phyloP scores from a whole-genome alignment of 53 echinoderm and acorn worm genomes.

The Temnopleurus reevesii region DNA sequence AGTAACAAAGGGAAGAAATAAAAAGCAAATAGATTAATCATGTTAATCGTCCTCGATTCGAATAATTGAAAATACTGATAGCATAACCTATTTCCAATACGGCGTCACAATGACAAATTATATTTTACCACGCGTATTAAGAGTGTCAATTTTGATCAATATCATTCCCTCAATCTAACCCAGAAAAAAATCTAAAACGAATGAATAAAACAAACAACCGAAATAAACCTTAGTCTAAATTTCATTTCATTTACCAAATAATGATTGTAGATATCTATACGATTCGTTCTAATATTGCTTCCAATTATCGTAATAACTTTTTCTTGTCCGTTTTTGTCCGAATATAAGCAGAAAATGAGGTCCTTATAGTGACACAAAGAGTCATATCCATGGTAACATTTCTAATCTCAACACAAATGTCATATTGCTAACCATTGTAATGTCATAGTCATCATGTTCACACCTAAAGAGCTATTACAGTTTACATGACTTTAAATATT shows the following conservation, averaged over 20 bases:
- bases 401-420: background rate
- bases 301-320: background rate
- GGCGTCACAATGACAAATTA: too few relatives aligned
- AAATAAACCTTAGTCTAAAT: background rate
- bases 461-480: background rate
- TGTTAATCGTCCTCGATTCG: too few relatives aligned
- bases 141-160: too few relatives aligned
- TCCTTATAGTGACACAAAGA: background rate
- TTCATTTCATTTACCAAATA: background rate
- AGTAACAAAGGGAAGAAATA: too few relatives aligned
- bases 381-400: background rate
- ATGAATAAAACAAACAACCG: background rate
- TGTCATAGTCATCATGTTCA: background rate
- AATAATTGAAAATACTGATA: too few relatives aligned
- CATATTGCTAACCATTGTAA: conserved; percentile 17
- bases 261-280: background rate
- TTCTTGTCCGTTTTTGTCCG: background rate
- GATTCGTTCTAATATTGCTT: background rate
- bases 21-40: too few relatives aligned
- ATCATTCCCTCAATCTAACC: too few relatives aligned
- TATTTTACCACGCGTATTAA: too few relatives aligned
- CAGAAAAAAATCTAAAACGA: too few relatives aligned
- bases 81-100: too few relatives aligned
- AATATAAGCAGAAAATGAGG: background rate
- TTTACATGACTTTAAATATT: background rate